These are phyloP conservation scores for Spilarctia lutea DNA, from an alignment of 2,888 invertebrate species.

Conservation along the genomic window DNA sequence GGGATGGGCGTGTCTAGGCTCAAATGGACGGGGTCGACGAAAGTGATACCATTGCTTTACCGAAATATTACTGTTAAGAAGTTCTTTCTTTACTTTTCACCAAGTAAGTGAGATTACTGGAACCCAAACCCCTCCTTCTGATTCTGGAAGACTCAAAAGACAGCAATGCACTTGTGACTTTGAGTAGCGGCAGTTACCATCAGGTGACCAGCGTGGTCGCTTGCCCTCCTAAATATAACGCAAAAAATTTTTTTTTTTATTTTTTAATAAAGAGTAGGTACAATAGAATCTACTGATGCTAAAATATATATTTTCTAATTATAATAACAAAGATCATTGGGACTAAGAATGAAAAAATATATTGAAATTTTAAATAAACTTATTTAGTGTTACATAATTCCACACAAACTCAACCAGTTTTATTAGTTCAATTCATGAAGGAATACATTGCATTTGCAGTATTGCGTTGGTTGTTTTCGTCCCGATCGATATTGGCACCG, in stretches of 20 bases:
- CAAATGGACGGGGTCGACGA: too few species aligned
- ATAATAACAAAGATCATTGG: neutral
- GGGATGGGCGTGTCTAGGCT: too few species aligned
- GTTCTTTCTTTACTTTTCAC: too few species aligned
- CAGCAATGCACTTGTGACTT: too few species aligned
- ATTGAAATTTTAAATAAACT: neutral
- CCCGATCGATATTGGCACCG: slow-evolving; percentile 69
- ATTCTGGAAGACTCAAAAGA: too few species aligned
- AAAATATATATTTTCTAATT: neutral
- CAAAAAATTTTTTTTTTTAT: too few species aligned
- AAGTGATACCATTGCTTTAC: too few species aligned
- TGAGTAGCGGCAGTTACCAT: too few species aligned
- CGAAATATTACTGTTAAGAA: too few species aligned
- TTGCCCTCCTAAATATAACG: neutral
- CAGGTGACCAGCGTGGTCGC: neutral
- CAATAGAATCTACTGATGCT: neutral
- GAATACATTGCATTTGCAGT: slow-evolving; percentile 22
- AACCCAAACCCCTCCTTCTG: too few species aligned
- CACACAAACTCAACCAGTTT: slow-evolving; percentile 13
- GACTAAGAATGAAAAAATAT: neutral
- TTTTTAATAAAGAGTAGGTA: neutral
- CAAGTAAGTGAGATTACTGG: too few species aligned
- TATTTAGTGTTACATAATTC: neutral
- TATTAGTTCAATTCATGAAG: slow-evolving; percentile 26
- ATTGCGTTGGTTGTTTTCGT: slow-evolving; percentile 39